phyloP scores from a whole-genome alignment of 2,113 vertebrate species.

The Clarias gariepinus region DNA sequence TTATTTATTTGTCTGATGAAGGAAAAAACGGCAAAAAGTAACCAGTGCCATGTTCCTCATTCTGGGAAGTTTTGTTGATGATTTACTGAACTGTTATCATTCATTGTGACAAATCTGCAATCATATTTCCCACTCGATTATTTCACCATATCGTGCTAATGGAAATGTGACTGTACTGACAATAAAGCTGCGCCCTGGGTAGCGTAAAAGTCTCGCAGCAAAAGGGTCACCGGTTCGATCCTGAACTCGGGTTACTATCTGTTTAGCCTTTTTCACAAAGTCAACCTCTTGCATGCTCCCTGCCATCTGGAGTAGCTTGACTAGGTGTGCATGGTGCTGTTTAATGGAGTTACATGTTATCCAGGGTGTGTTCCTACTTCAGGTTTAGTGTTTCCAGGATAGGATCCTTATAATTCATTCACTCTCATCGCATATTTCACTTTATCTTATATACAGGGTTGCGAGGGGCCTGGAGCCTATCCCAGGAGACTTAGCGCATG shows the following conservation, averaged over 20 bases:
- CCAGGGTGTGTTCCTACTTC: no score
- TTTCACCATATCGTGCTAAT: background rate
- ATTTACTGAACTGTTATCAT: slow-evolving; percentile 10
- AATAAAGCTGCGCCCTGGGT: background rate
- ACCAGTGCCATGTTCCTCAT: slow-evolving; percentile 10
- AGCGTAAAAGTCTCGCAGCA: background rate
- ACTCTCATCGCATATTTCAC: no score
- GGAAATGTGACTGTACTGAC: background rate
- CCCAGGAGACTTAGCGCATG: no score
- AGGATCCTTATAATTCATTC: background rate
- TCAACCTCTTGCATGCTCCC: background rate
- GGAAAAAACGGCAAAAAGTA: background rate
- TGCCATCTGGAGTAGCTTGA: background rate
- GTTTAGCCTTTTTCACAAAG: background rate
- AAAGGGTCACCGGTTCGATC: background rate
- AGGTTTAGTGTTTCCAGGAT: background rate
- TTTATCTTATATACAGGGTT: no score
- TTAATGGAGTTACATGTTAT: background rate
- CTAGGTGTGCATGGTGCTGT: background rate
- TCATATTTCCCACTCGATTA: background rate
- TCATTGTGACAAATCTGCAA: background rate
- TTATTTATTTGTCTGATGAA: no score
- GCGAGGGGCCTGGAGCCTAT: no score
- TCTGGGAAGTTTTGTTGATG: slow-evolving; percentile 3
- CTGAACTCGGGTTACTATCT: background rate